Evolutionary conservation across 35 echinoderm and acorn worm genomes (phyloP), one percentile per base, ranked within the genome.

Genomic region (Eucidaris tribuloides): DNA sequence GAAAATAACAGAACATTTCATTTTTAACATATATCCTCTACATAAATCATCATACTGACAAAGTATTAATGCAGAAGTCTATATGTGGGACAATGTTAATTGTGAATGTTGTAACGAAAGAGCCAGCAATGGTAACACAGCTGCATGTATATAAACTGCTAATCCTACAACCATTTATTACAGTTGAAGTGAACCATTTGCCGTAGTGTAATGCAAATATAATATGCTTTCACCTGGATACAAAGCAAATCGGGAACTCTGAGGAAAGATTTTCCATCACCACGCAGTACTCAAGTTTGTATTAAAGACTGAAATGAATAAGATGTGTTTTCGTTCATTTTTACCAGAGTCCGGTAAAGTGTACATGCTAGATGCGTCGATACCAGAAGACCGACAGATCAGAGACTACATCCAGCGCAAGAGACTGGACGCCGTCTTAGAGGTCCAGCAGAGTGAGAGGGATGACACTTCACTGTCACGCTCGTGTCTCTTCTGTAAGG

Each of bases 401-500:
- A 43, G 95, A 45, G 90, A 93, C 42, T 88, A 78, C 29, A 56
- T 98, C 28, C 95, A 98, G 42, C 61, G 82, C 27, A 72, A 91
- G 54, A 58, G 95, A 30, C 81, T 98, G 9, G 45, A 92, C n/a
- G 48, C 36, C 15, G 65, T 98, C 34, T 65, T 98, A 30, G 66
- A 57, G 24, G 40, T 77, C 49, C 95, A 93, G 42, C 95, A 98
- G 59, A 44, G 40, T 40, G 95, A 98, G 46, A 65, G 95, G n/a
- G 71, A 83, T 58, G 95, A 98, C 50, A 31, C 39, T n/a, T 63
- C 62, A 0, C 87, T 98, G 44, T 89, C 90, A 25, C 55, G 85
- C 62, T 49, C 52, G 19, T 98, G 95, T 44, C 78, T 98, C 19
- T 98, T 98, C 60, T 98, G 95, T 79, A 76, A 86, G 23, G 81